Conservation (phyloP, 2,113 vertebrate genomes). For the Seriola rivoliana region DNA sequence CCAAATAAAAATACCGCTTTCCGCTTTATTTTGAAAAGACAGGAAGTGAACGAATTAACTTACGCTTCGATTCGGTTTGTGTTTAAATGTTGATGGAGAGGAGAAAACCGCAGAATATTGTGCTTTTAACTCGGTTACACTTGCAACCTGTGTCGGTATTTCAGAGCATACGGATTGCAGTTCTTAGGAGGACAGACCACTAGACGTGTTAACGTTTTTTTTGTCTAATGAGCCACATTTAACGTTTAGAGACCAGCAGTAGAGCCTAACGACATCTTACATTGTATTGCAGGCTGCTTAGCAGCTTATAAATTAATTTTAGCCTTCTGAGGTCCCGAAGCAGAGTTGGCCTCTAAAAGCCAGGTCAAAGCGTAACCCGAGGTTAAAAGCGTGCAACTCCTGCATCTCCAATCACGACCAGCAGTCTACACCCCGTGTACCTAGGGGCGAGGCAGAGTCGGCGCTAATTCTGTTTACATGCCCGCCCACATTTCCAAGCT, state of each 20-base stretch:
- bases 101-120: too few relatives aligned
- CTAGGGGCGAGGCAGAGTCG: too few relatives aligned
- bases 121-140: not conserved
- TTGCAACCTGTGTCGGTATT: too few relatives aligned
- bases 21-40: constrained; percentile 23
- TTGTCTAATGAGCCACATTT: not conserved
- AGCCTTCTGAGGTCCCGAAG: not conserved
- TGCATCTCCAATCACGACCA: not conserved
- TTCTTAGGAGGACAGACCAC: not conserved
- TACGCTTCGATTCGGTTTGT: not conserved
- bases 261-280: too few relatives aligned
- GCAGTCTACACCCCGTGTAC: too few relatives aligned
- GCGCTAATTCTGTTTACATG: not conserved
- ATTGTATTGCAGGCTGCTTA: not conserved
- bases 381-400: not conserved
- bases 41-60: not conserved
- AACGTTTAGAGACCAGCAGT: not conserved
- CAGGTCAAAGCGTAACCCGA: not conserved
- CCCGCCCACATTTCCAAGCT: not conserved
- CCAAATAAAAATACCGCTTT: not conserved
- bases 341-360: not conserved
- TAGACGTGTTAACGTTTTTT: not conserved
- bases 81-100: too few relatives aligned
- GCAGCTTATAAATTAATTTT: not conserved
- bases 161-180: not conserved